Conservation (phyloP, 2,113 vertebrate genomes). For the Cepphus grylle region DNA sequence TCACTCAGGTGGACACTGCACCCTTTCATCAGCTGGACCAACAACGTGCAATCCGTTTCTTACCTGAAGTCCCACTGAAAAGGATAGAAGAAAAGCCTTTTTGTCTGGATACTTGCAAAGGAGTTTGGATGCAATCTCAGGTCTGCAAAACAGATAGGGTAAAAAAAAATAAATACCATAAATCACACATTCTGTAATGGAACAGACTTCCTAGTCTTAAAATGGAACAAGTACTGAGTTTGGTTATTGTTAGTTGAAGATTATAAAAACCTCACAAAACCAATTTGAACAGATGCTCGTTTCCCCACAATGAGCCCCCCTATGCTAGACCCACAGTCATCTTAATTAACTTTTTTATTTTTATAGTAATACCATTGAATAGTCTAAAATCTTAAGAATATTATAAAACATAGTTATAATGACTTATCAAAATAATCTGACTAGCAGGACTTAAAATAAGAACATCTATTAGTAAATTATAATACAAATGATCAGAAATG, state of each 20-base stretch:
- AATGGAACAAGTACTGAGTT: not conserved
- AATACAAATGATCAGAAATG: not conserved
- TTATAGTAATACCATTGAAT: not conserved
- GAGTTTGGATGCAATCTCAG: not conserved
- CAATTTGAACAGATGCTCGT: not conserved
- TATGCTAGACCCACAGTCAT: not conserved
- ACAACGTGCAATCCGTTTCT: not conserved
- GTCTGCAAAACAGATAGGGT: not conserved
- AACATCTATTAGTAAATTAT: not conserved
- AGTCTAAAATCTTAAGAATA: not conserved
- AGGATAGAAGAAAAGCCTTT: not conserved
- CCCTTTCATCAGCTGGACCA: not conserved
- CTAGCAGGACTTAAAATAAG: not conserved
- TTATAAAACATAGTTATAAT: not conserved
- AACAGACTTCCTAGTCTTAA: not conserved
- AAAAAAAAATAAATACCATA: not conserved
- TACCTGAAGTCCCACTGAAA: not conserved
- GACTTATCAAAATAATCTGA: not conserved
- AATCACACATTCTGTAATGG: not conserved
- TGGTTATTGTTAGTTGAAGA: not conserved
- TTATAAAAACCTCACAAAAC: not conserved
- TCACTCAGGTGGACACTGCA: not conserved
- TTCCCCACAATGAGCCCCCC: not conserved
- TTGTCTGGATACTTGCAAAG: not conserved
- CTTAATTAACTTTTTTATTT: not conserved